These are phyloP conservation scores for Pyrgus malvae DNA, from an alignment of 2,888 invertebrate species.

Conservation along the genomic window DNA sequence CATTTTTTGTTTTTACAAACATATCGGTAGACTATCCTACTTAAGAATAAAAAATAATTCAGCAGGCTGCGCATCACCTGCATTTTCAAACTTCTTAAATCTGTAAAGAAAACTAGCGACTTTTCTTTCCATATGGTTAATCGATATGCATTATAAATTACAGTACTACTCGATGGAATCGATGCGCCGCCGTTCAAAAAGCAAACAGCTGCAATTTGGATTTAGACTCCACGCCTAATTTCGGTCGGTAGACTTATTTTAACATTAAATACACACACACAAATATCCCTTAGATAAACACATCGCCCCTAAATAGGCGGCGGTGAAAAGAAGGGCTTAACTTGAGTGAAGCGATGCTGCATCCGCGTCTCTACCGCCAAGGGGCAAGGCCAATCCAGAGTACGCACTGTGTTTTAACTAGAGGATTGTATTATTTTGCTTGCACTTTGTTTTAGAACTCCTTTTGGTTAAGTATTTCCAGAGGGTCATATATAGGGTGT, in stretches of 20 bases:
- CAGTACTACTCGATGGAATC: slow-evolving; percentile 39
- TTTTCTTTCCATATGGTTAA: too few species aligned
- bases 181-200: slow-evolving; percentile 41
- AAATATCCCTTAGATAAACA: slow-evolving; percentile 79
- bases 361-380: slow-evolving; percentile 46
- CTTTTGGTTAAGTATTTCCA: slow-evolving; percentile 7
- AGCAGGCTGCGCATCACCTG: too few species aligned
- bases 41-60: too few species aligned
- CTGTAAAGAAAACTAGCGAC: too few species aligned
- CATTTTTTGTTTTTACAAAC: too few species aligned
- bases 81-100: too few species aligned
- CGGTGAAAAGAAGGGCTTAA: slow-evolving; percentile 56
- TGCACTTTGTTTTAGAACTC: slow-evolving; percentile 49
- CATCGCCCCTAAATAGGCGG: slow-evolving; percentile 70
- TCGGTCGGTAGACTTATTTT: slow-evolving; percentile 78
- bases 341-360: slow-evolving; percentile 36
- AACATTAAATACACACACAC: slow-evolving; percentile 77
- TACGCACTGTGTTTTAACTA: slow-evolving; percentile 29
- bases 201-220: slow-evolving; percentile 76
- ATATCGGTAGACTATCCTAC: too few species aligned
- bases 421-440: slow-evolving; percentile 51
- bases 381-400: slow-evolving; percentile 36
- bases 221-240: slow-evolving; percentile 78
- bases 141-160: too few species aligned
- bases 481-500: background rate